Evolutionary conservation across 1,140 invertebrate genomes (phyloP).

Genomic region (Nephotettix cincticeps): DNA sequence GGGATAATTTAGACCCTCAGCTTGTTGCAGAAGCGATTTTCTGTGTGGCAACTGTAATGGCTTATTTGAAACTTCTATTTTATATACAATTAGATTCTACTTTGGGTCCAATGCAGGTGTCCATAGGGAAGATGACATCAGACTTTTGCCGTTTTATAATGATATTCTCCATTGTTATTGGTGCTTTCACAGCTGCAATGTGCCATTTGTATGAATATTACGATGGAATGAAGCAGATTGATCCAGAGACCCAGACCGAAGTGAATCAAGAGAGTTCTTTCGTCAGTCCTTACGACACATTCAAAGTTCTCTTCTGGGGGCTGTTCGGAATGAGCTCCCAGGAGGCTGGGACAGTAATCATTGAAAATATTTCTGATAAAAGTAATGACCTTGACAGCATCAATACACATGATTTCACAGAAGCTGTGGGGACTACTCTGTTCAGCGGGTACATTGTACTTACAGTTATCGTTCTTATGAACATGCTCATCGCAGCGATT

Average conservation of each 20-base stretch:
- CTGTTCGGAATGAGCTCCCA: conserved; percentile 69
- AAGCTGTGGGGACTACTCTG: conserved; percentile 61
- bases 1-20: conserved; percentile 68
- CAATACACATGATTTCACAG: conserved; percentile 59
- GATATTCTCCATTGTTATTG: conserved; percentile 55
- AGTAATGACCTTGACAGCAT: conserved; percentile 47
- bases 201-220: conserved; percentile 57
- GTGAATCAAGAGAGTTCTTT: conserved; percentile 53
- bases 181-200: conserved; percentile 52
- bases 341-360: conserved; percentile 62
- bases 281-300: conserved; percentile 55
- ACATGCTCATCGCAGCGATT: conserved; percentile 79
- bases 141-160: conserved; percentile 57
- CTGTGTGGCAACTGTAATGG: conserved; percentile 70
- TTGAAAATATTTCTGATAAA: conserved; percentile 55
- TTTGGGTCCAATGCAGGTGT: conserved; percentile 62
- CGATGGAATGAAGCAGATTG: conserved; percentile 58
- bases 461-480: conserved; percentile 70
- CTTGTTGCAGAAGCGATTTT: conserved; percentile 71
- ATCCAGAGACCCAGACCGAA: conserved; percentile 50
- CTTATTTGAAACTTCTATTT: conserved; percentile 58
- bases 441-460: conserved; percentile 65
- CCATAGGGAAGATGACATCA: conserved; percentile 58
- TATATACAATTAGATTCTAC: conserved; percentile 57
- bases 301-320: conserved; percentile 72